Evolutionary conservation across 2,797 vertebrate genomes (phyloP), one percentile per base, ranked within the genome.

Genomic region (Huso huso): DNA sequence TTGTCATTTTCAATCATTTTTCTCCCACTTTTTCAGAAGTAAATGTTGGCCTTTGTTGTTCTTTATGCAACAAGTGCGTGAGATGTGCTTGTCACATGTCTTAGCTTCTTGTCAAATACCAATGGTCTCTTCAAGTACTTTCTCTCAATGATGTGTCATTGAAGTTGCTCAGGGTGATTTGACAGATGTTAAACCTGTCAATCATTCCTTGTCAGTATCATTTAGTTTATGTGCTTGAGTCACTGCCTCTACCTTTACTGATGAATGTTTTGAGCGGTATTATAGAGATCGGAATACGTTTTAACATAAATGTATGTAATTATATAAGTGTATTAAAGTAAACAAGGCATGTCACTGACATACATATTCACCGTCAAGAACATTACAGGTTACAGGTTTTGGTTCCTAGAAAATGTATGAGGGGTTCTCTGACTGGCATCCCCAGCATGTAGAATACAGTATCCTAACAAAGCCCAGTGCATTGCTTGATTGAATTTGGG

Each of bases 31-130:
- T 37, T 64, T 64, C 15, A 13, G 48, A 23, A 49, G 13, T 8
- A 8, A 15, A 23, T 37, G 15, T 10, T 61, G 53, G 52, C 50
- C 8, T 15, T 52, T 37, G 51, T 58, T 37, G 7, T 53, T 11
- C 48, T 23, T 49, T 15, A 18, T 13, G 6, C 9, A 50, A 13
- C 49, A 8, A 68, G 51, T 10, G n/a, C 67, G 8, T 11, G 52
- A 49, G 52, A 11, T 37, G 15, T 15, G 23, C 51, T 7, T 69
- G 67, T 69, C 67, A 64, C 53, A 59, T 51, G 53, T 65, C 49
- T 65, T 8, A 50, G 37, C 51, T 48, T n/a, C 9, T 12, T 68
- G 13, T 59, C 13, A 13, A 13, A n/a, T 51, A 63, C 67, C 67
- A 58, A 53, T 60, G 67, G 7, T 66, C 10, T 11, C 10, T 12